These are phyloP conservation scores for Timema podura DNA, from an alignment of 2,888 invertebrate species.

Conservation along the genomic window DNA sequence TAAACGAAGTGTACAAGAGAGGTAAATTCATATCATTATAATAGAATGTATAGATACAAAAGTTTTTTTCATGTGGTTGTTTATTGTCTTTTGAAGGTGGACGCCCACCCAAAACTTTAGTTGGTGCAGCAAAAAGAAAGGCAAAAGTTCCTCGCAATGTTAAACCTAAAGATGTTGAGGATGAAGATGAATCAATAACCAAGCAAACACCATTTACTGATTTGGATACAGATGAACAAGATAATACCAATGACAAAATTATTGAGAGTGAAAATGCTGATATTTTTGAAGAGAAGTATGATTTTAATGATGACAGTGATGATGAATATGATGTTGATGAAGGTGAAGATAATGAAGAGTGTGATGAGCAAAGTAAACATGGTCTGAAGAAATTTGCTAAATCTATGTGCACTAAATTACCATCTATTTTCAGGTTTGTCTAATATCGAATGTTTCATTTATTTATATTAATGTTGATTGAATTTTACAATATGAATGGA, in stretches of 20 bases:
- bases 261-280: conserved; percentile 2
- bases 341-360: conserved; percentile 10
- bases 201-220: conserved; percentile 12
- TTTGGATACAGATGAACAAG: neutral
- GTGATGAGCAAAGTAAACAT: conserved; percentile 12
- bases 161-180: conserved; percentile 20
- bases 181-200: neutral
- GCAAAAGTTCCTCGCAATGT: conserved; percentile 27
- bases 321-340: conserved; percentile 8
- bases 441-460: neutral
- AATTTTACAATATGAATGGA: no score
- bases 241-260: neutral
- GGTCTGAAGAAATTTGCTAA: neutral
- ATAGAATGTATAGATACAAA: neutral
- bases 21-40: neutral
- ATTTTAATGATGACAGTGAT: conserved; percentile 6
- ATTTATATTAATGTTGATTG: no score
- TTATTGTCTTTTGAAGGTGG: conserved; percentile 17
- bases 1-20: no score
- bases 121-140: conserved; percentile 30
- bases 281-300: neutral
- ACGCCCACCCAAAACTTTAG: conserved; percentile 24
- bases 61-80: neutral
- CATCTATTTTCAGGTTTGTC: conserved; percentile 24
- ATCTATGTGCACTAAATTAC: conserved; percentile 18